Evolutionary conservation across 2,888 invertebrate genomes (phyloP), one percentile per base, ranked within the genome.

Genomic region (Drosophila demipolita): DNA sequence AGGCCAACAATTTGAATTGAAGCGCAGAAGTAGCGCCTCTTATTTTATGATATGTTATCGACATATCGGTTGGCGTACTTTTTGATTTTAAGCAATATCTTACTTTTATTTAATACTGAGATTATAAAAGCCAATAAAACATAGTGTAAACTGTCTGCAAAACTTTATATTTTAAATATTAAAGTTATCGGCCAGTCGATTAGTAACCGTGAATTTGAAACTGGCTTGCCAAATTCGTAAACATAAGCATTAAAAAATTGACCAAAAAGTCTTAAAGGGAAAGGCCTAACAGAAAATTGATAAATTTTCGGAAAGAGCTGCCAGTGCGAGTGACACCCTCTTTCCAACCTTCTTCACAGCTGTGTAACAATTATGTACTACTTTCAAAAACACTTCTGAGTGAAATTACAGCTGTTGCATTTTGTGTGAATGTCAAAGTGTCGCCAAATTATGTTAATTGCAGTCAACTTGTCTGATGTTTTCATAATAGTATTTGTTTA

Each of bases 391-490:
- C 36, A 29, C 1, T 4, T 1, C 5, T 26, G 8, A 17, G 20
- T 23, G 15, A n/a, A 42, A 36, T 26, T 11, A 36, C 54, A 26
- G 49, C 50, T 64, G 38, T 4, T 35, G 11, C n/a, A n/a, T 57
- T 59, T 57, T 75, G 63, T 69, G 76, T 63, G 78, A 76, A 73
- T 77, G 68, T 33, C 69, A 63, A 69, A 15, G 11, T 68, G 77
- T 73, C 29, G 59, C 3, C 38, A 33, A 50, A 49, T 49, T 62
- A 55, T 74, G 58, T 55, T 45, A 74, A 66, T 70, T 20, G 65
- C 70, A 66, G n/a, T 33, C 45, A 40, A 52, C 35, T 23, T 40
- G 35, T 45, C 15, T 15, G 48, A 63, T 29, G 55, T 55, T 36
- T 53, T 63, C 57, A 32, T 63, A 70, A 53, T 36, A 61, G 40